Evolutionary conservation across 2,888 invertebrate species (phyloP).

Genomic region (Xylota sylvarum): DNA sequence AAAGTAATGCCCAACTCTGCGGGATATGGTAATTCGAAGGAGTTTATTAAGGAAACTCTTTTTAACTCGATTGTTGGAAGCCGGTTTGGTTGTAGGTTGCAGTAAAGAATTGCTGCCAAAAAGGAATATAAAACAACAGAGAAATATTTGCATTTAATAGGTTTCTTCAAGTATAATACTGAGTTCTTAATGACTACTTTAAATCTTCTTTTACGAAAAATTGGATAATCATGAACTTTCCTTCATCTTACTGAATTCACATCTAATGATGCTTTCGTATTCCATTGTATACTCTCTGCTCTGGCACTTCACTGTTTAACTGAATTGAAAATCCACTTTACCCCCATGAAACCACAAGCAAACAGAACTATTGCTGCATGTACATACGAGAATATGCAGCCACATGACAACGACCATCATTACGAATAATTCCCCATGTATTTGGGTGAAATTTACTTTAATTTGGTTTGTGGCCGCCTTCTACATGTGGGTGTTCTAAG

Average conservation of each 20-base stretch:
- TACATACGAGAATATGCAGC: neutral
- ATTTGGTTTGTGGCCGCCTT: neutral
- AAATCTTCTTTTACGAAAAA: too few relatives aligned
- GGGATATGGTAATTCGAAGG: constrained; percentile 55
- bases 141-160: neutral
- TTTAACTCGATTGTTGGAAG: constrained; percentile 29
- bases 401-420: constrained; percentile 7
- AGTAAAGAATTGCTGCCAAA: neutral
- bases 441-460: neutral
- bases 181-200: too few relatives aligned
- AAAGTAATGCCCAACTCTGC: constrained; percentile 20
- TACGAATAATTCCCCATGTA: neutral
- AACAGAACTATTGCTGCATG: neutral
- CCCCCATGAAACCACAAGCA: neutral
- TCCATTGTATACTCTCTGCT: neutral
- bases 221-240: neutral
- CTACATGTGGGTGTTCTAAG: neutral
- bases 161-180: neutral
- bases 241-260: neutral
- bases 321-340: constrained; percentile 1
- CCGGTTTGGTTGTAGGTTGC: neutral
- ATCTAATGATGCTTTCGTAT: constrained; percentile 1
- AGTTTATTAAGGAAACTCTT: constrained; percentile 59
- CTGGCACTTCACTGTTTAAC: neutral
- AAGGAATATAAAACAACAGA: neutral